Base-by-base conservation (phyloP, 2,113 vertebrate species). In the Pelobates fuscus region DNA sequence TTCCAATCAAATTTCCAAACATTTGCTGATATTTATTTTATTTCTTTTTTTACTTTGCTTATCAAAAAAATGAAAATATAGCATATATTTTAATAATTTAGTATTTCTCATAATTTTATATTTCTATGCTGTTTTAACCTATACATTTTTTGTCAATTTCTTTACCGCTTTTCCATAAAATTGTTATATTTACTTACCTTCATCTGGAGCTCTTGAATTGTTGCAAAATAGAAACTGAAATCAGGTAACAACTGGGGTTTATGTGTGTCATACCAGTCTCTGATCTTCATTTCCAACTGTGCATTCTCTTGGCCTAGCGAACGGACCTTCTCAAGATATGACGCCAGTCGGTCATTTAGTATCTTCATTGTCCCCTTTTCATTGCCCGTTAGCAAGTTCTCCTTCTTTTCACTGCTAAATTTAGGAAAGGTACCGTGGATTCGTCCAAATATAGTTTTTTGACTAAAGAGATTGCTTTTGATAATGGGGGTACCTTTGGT, bases 341-440 rank as follows among this genome's bases (percentile, higher is more conserved):
- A 59, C 18, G 88, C 87, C 85, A 94, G 81, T 2, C 91, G 89
- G 21, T 89, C 84, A 2, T 93, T 93, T 37, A 93, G 90, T 80
- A 87, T 88, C 80, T 90, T 88, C 92, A 92, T 92, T 63, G 87
- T 89, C 41, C 63, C 1, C 83, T 91, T 94, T 81, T 86, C 89
- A 1, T 79, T 88, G 37, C 1, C 37, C 0, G 60, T 73, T 55
- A 79, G 78, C 60, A 73, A 32, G 21, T 68, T 69, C 63, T 82
- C 77, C 3, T 78, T 81, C 11, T 82, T 82, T 11, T 23, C 43
- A 14, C 18, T 85, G 0, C 74, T 76, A 44, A 58, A 1, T 67
- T 26, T 6, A 21, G 77, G 74, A 8, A 81, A 72, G 21, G 81
- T 81, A 70, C 79, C 78, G 20, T 52, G 26, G 27, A 21, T 24